A percentile compares a stretch with the other conserved stretches of the same genome.
These are phyloP conservation scores for Accipiter cooperii DNA, from an alignment of 2,113 vertebrate species.

Conservation along the genomic window DNA sequence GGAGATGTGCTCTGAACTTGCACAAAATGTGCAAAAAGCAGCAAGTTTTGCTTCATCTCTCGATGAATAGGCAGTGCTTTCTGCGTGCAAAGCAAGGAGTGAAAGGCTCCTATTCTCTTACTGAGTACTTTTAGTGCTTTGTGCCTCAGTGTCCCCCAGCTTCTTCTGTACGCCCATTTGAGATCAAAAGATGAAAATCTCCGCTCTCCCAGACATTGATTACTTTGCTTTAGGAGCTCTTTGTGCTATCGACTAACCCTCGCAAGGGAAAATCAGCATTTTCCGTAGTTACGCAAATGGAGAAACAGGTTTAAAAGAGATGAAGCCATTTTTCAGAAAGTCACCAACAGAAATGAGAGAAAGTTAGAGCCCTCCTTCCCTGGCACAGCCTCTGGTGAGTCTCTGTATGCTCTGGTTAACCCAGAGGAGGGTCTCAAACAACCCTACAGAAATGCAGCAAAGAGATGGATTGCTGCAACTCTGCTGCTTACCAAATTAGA, in stretches of 20 bases:
- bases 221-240: neutral
- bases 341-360: neutral
- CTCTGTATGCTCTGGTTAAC: neutral
- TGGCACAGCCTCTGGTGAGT: neutral
- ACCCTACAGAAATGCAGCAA: neutral
- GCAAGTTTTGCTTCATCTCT: neutral
- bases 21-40: neutral
- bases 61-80: neutral
- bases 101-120: neutral
- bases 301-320: neutral
- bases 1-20: neutral
- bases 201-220: neutral
- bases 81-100: neutral
- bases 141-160: neutral
- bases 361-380: neutral
- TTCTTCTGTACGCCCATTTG: rapidly evolving
- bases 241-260: neutral
- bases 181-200: neutral
- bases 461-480: slow-evolving; percentile 1
- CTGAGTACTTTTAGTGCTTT: rapidly evolving
- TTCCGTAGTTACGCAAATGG: neutral
- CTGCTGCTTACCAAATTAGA: slow-evolving; percentile 66
- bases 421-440: neutral
- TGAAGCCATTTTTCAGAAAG: neutral
- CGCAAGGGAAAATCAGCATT: neutral